phyloP scores from a whole-genome alignment of 2,888 invertebrate species.

The Cataglyphis albicans region DNA sequence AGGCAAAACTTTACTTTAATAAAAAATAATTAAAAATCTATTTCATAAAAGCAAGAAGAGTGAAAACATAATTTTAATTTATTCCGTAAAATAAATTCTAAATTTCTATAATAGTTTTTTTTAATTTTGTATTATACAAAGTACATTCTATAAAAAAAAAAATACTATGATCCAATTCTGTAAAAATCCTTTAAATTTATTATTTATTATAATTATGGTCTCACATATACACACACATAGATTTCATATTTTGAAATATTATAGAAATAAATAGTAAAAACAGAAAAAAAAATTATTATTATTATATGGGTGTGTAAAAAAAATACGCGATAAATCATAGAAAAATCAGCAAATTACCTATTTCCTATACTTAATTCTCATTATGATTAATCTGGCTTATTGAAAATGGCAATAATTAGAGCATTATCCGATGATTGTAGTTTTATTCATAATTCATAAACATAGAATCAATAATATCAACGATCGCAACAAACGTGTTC shows the following conservation, averaged over 20 bases:
- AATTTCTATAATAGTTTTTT: background rate
- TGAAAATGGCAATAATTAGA: slow-evolving; percentile 1
- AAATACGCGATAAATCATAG: background rate
- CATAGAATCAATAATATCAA: slow-evolving; percentile 46
- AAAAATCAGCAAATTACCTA: background rate
- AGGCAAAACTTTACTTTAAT: background rate
- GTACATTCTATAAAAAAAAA: background rate
- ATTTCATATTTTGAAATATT: background rate
- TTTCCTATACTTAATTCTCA: background rate
- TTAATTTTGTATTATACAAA: background rate
- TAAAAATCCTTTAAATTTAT: background rate
- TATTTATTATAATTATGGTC: background rate
- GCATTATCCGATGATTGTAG: slow-evolving; percentile 56
- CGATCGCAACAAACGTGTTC: slow-evolving; percentile 18
- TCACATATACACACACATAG: background rate
- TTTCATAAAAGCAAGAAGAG: background rate
- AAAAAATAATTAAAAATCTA: background rate
- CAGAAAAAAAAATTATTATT: background rate
- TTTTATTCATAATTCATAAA: slow-evolving; percentile 56
- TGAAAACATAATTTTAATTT: background rate
- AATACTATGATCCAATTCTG: background rate
- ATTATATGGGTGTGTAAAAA: background rate
- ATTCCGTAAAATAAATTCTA: background rate
- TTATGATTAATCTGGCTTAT: slow-evolving; percentile 38
- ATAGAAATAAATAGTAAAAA: background rate